Evolutionary conservation across 2,113 vertebrate genomes (phyloP).

Genomic region (Stictonetta naevosa): DNA sequence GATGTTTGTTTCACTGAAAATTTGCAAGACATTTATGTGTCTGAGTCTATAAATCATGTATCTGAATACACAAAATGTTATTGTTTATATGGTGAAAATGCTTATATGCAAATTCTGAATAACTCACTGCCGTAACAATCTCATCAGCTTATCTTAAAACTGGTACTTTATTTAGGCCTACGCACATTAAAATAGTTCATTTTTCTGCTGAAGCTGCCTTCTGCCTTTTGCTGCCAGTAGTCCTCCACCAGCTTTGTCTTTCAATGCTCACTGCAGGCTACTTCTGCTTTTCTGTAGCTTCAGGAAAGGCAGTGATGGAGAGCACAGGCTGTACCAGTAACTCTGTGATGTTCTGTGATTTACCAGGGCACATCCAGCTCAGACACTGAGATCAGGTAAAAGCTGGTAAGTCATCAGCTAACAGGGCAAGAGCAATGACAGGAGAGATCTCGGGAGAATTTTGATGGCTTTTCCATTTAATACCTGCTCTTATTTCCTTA

Average conservation of each 20-base stretch:
- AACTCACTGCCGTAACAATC: background rate
- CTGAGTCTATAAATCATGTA: background rate
- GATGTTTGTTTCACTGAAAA: background rate
- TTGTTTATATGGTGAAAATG: background rate
- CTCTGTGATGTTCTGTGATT: background rate
- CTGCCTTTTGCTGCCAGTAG: fast-evolving
- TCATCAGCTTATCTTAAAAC: background rate
- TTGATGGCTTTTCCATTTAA: background rate
- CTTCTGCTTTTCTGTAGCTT: background rate
- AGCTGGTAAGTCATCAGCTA: background rate
- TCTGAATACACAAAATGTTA: background rate
- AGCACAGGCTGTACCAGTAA: background rate
- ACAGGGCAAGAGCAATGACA: background rate
- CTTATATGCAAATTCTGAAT: constrained; percentile 10
- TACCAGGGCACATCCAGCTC: background rate
- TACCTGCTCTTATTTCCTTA: background rate
- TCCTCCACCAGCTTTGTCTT: background rate
- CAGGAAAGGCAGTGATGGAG: background rate
- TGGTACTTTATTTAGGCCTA: background rate
- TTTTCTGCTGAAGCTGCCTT: background rate
- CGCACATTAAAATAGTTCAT: background rate
- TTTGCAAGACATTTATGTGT: background rate
- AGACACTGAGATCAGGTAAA: background rate
- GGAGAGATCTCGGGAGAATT: background rate
- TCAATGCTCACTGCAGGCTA: background rate